Percentiles rank a stretch among this genome's conserved stretches.
Conservation (phyloP, 2,888 invertebrate species). For the Eupeodes latifasciatus region DNA sequence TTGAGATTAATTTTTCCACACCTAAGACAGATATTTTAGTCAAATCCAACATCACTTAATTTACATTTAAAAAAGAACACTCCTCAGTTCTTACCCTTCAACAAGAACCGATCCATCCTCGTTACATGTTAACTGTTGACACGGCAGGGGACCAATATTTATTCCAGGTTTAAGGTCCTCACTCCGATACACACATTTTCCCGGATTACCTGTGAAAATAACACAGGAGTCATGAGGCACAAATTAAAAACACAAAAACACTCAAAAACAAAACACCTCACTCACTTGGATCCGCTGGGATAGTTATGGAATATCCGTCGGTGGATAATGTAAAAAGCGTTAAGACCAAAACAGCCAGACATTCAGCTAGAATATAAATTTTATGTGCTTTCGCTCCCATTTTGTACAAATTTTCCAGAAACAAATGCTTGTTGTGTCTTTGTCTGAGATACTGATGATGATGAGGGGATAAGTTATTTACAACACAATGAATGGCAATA, state of each 20-base stretch:
- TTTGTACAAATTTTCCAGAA: conserved; percentile 46
- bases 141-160: conserved; percentile 80
- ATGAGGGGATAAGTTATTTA: conserved; percentile 15
- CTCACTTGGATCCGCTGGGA: conserved; percentile 80
- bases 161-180: conserved; percentile 79
- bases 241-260: neutral
- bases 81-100: conserved; percentile 80
- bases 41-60: neutral
- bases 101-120: conserved; percentile 81
- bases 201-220: conserved; percentile 77
- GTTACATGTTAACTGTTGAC: conserved; percentile 81
- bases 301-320: conserved; percentile 78
- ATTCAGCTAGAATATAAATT: conserved; percentile 34
- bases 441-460: neutral
- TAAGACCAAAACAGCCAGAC: conserved; percentile 37
- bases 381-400: conserved; percentile 51
- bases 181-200: conserved; percentile 82
- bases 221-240: conserved; percentile 5
- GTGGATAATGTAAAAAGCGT: conserved; percentile 32
- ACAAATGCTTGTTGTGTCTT: conserved; percentile 25
- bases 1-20: conserved; percentile 81
- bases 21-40: conserved; percentile 74
- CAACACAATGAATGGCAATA: conserved; percentile 30
- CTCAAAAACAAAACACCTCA: conserved; percentile 2
- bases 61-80: no score